Evolutionary conservation across 2,888 invertebrate genomes (phyloP).

Genomic region (Lagria hirta): DNA sequence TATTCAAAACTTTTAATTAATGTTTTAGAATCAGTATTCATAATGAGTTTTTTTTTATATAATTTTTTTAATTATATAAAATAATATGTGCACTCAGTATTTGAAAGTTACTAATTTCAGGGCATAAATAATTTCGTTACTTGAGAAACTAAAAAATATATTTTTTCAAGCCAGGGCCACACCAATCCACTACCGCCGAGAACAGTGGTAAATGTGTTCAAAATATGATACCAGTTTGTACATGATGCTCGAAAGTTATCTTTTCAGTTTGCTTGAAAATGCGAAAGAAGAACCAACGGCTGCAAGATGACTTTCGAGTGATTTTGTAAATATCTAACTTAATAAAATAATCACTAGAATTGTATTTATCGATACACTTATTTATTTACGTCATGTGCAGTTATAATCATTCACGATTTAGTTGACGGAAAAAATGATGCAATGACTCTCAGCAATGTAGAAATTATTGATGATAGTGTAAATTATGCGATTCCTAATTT

Average conservation of each 20-base stretch:
- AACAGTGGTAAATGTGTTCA: constrained; percentile 42
- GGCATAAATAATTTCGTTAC: constrained; percentile 17
- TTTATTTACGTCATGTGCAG: constrained; percentile 41
- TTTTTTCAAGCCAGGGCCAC: constrained; percentile 35
- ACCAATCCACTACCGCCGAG: constrained; percentile 33
- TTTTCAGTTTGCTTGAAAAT: constrained; percentile 18
- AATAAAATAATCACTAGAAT: constrained; percentile 35
- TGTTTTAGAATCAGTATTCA: no score
- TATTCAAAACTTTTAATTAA: no score
- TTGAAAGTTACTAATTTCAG: constrained; percentile 8
- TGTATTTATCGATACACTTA: constrained; percentile 41
- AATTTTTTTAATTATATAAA: no score
- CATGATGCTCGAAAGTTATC: constrained; percentile 25
- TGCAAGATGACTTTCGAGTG: constrained; percentile 35
- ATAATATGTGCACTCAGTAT: no score
- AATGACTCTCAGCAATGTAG: constrained; percentile 32
- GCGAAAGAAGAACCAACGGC: constrained; percentile 11
- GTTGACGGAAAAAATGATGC: constrained; percentile 35
- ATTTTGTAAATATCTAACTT: constrained; percentile 40
- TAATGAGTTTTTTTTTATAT: no score
- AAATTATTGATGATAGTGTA: constrained; percentile 38
- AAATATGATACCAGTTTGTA: constrained; percentile 31
- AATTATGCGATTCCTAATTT: constrained; percentile 43
- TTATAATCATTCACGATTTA: constrained; percentile 37
- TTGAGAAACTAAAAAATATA: constrained; percentile 6